These are phyloP conservation scores for Eleutherodactylus coqui DNA, from an alignment of 2,797 vertebrate genomes.

Conservation along the genomic window DNA sequence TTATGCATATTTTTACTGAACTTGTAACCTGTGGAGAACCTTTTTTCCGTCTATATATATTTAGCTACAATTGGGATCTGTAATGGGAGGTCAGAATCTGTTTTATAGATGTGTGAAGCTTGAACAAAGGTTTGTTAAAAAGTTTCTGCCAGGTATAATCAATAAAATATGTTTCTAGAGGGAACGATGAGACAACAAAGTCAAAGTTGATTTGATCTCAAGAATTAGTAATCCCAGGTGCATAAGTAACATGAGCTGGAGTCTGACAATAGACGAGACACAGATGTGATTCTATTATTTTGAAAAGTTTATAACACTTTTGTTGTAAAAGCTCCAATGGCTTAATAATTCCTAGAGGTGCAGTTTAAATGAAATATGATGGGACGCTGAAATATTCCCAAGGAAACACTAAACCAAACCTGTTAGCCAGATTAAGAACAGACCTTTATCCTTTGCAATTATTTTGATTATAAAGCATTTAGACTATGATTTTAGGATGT, in stretches of 20 bases:
- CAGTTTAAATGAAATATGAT: slow-evolving; percentile 55
- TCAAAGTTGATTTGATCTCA: slow-evolving; percentile 59
- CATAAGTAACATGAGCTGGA: slow-evolving; percentile 48
- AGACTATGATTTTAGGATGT: slow-evolving; percentile 15
- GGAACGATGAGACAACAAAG: slow-evolving; percentile 60
- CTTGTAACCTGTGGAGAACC: slow-evolving; percentile 36
- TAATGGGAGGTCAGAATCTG: slow-evolving; percentile 44
- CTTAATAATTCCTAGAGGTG: slow-evolving; percentile 56
- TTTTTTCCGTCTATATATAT: slow-evolving; percentile 35
- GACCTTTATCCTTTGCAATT: slow-evolving; percentile 58
- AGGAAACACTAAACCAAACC: slow-evolving; percentile 32
- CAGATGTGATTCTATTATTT: slow-evolving; percentile 57
- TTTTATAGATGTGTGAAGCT: slow-evolving; percentile 58
- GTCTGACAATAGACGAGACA: slow-evolving; percentile 37
- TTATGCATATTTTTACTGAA: slow-evolving; percentile 31
- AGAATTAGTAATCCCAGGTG: slow-evolving; percentile 60
- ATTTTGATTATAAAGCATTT: slow-evolving; percentile 59
- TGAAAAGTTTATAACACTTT: slow-evolving; percentile 48
- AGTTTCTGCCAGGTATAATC: slow-evolving; percentile 59
- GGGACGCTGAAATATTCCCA: slow-evolving; percentile 58
- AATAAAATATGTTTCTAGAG: slow-evolving; percentile 57
- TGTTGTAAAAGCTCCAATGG: slow-evolving; percentile 44
- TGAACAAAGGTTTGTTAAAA: slow-evolving; percentile 51
- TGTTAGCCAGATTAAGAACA: slow-evolving; percentile 58
- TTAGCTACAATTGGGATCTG: slow-evolving; percentile 11